These are phyloP conservation scores for Aricia agestis DNA, from an alignment of 1,140 invertebrate species.

Conservation along the genomic window DNA sequence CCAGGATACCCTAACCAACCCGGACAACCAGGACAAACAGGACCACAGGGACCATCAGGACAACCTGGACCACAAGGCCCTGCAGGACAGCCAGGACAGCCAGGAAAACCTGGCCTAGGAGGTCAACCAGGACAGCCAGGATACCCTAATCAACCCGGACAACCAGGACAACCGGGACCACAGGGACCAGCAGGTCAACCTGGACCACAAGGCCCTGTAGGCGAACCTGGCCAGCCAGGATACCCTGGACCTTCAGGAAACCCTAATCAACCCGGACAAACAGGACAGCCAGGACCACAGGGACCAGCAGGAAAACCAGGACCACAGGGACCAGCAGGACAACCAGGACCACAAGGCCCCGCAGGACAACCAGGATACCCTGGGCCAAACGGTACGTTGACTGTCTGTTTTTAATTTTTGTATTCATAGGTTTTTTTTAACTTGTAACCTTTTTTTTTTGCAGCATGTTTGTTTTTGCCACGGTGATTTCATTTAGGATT, in stretches of 20 bases:
- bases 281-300: constrained; percentile 26
- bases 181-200: constrained; percentile 25
- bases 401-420: too few relatives aligned
- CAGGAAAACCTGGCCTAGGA: constrained; percentile 22
- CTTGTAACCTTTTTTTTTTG: too few relatives aligned
- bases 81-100: constrained; percentile 25
- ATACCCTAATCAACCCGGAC: constrained; percentile 18
- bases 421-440: too few relatives aligned
- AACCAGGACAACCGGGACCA: constrained; percentile 29
- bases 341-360: constrained; percentile 28
- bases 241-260: constrained; percentile 22
- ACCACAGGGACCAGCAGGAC: constrained; percentile 29
- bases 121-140: background rate
- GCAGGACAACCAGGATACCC: constrained; percentile 29
- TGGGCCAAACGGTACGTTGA: constrained; percentile 24
- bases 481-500: too few relatives aligned
- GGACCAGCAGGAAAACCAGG: constrained; percentile 31
- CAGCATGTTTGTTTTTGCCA: too few relatives aligned
- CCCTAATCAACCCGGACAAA: constrained; percentile 22
- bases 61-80: constrained; percentile 32
- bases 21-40: constrained; percentile 28
- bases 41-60: constrained; percentile 28
- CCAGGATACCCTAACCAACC: constrained; percentile 24
- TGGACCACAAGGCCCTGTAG: constrained; percentile 24
- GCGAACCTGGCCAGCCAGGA: constrained; percentile 22